Base-by-base conservation (phyloP, 1,140 invertebrate genomes). In the Centruroides sculpturatus region DNA sequence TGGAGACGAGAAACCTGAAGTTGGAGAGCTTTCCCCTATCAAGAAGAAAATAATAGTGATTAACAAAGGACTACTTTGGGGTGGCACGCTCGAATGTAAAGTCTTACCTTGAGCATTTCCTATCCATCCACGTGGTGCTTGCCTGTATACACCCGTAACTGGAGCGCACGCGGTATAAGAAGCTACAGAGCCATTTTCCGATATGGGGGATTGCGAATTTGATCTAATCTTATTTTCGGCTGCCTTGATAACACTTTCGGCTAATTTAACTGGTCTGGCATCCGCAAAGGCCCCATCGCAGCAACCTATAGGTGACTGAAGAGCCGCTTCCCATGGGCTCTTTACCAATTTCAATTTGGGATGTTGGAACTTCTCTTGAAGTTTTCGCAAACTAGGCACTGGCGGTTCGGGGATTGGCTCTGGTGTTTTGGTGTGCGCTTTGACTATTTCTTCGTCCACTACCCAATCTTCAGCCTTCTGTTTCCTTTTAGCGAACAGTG, bases 391-490 rank as follows among this genome's bases (percentile, higher is more conserved):
- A 51, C 50, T 51, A 34, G 50, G n/a, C 10, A 51, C 23, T 51
- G 50, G 5, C 41, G 41, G 41, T 8, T 41, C 41, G 5, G 41
- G 41, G 8, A 41, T 5, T 8, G 50, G n/a, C 11, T 51, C 23
- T 51, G n/a, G 50, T 13, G 50, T 34, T 34, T 51, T 34, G 50
- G 50, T 51, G 3, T 51, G 12, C n/a, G 58, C 35, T 47, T 59
- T 64, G 5, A 64, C 63, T 36, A 59, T 85, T 66, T 74, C 81
- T 71, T 86, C 85, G 66, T 88, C 87, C n/a, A 91, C 84, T 12
- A 91, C 80, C 85, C 86, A 92, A 73, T 90, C 87, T 70, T 91
- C 87, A 4, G 86, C 85, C 67, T 84, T 81, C 78, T 86, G 87
- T 70, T 85, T 82, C 53, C 88, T 79, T 71, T 90, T 90, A 12